Base-by-base conservation (phyloP, 2,888 invertebrate species). In the Galerucella nymphaeae region DNA sequence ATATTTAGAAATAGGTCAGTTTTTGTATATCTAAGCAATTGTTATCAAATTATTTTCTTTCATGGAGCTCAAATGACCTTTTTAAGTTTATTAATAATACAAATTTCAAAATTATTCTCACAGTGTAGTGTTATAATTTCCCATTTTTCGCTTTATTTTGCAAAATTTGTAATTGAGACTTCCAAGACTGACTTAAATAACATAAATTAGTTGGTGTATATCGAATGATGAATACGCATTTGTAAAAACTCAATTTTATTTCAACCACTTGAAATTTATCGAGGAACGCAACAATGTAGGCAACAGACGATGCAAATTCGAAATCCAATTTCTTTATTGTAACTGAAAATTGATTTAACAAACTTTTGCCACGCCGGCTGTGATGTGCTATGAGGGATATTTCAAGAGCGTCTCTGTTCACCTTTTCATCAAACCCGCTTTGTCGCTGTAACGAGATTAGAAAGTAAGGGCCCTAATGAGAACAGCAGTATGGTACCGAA, bases 401-500 rank as follows among this genome's bases (percentile, higher is more conserved):
- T 53, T 53, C 53, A 53, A 53, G 18, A 53, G 53, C 18, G 53
- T 53, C 53, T 18, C 53, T 58, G 30, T 58, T 13, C 30, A 58
- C 30, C 23, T 58, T 58, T 58, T 58, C 20, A 58, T 23, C 13
- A 58, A 58, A 58, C 14, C 10, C 23, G 58, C 58, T 58, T 58
- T 53, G 53, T 18, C 53, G 16, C 18, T 16, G n/a, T 58, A 58
- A 58, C 30, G 30, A 58, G n/a, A 30, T 58, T 58, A 53, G 10
- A n/a, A 53, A 18, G 18, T 53, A 58, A 58, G 58, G n/a, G 30
- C 58, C 23, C 58, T 30, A 58, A 58, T 30, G 23, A 58, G 58
- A 30, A 58, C 23, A 11, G 18, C 18, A 18, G 53, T 11, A 58
- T n/a, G 14, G 58, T 16, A n/a, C 6, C 23, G 58, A 58, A 58